Percentiles rank a stretch among this genome's conserved stretches.
Evolutionary conservation across 2,113 vertebrate genomes (phyloP).

Genomic region (Tragelaphus scriptus): DNA sequence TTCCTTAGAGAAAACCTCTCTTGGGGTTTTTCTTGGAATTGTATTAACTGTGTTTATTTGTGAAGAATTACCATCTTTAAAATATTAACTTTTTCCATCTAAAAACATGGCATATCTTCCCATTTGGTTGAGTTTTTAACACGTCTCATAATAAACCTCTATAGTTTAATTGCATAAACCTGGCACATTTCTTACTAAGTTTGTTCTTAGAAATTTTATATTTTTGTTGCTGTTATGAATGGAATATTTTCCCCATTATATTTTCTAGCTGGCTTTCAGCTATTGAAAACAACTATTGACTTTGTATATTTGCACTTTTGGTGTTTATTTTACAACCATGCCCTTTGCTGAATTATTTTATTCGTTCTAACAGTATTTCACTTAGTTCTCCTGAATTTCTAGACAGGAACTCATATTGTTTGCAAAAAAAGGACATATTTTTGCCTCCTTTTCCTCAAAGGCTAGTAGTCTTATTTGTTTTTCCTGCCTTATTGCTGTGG

Average conservation of each 20-base stretch:
- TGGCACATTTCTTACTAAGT: neutral
- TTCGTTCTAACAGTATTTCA: neutral
- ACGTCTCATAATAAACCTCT: slow-evolving; percentile 17
- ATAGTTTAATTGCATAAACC: slow-evolving; percentile 28
- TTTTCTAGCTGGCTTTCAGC: slow-evolving; percentile 39
- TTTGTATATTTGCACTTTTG: neutral
- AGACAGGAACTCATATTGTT: neutral
- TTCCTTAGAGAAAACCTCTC: neutral
- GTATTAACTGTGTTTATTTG: slow-evolving; percentile 8
- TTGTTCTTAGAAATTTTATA: slow-evolving; percentile 36
- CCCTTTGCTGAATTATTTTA: neutral
- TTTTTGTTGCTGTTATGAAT: slow-evolving; percentile 6
- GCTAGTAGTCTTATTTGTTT: slow-evolving; percentile 49
- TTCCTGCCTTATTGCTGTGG: slow-evolving; percentile 45
- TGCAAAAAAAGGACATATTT: neutral
- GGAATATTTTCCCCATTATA: neutral
- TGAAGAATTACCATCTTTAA: slow-evolving; percentile 42
- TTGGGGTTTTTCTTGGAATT: slow-evolving; percentile 12
- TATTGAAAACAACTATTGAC: neutral
- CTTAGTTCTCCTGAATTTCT: slow-evolving; percentile 13
- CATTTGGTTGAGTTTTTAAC: neutral
- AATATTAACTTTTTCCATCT: slow-evolving; percentile 11
- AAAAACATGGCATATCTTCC: neutral
- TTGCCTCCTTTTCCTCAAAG: neutral
- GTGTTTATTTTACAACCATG: neutral